phyloP scores from a whole-genome alignment of 2,888 invertebrate species.

The Lasioglossum figueresi region DNA sequence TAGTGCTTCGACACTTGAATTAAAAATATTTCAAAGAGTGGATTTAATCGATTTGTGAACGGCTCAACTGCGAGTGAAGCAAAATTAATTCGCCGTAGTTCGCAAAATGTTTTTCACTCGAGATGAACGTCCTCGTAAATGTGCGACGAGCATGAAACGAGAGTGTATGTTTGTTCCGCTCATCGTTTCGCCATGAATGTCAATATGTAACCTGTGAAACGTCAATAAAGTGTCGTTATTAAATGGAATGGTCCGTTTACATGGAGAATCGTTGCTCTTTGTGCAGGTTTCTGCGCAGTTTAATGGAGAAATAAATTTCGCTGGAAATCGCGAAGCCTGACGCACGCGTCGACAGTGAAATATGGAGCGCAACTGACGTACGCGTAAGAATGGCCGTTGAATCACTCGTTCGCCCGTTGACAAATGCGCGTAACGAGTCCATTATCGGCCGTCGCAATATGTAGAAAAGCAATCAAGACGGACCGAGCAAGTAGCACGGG shows the following conservation, averaged over 20 bases:
- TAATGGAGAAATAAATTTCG: not conserved
- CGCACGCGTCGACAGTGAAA: constrained; percentile 21
- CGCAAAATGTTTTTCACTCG: not conserved
- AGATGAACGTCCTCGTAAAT: not conserved
- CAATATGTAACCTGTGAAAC: not conserved
- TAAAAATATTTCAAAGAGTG: too few relatives aligned
- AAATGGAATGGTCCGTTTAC: constrained; percentile 4
- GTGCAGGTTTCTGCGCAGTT: too few relatives aligned
- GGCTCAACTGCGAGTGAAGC: not conserved
- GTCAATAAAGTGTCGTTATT: not conserved
- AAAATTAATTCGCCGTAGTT: too few relatives aligned
- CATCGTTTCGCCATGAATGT: not conserved
- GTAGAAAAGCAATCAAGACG: constrained; percentile 43
- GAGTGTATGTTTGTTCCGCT: not conserved
- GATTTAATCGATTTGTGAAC: too few relatives aligned
- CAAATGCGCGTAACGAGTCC: constrained; percentile 55
- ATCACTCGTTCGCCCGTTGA: constrained; percentile 41
- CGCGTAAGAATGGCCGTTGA: constrained; percentile 30
- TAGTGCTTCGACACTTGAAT: too few relatives aligned
- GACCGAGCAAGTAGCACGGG: constrained; percentile 25
- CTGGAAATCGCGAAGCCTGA: not conserved
- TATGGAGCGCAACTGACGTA: constrained; percentile 19
- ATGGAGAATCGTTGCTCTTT: not conserved
- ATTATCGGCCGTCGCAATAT: constrained; percentile 45
- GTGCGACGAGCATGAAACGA: not conserved